Percentiles rank a stretch among this genome's conserved stretches.
Conservation (phyloP, 2,113 vertebrate species). For the Chaetura pelagica region DNA sequence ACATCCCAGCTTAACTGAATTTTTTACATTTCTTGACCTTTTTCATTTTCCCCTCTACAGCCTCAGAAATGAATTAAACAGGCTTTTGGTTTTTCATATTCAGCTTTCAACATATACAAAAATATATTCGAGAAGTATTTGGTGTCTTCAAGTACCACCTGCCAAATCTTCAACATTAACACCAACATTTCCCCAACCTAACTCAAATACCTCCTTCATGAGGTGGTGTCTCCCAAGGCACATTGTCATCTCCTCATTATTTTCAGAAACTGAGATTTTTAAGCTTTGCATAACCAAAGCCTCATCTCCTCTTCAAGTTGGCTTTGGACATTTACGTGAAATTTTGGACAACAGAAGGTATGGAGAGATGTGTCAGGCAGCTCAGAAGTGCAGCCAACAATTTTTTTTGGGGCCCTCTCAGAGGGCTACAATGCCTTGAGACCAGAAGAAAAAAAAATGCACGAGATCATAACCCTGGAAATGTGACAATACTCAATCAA, state of each 20-base stretch:
- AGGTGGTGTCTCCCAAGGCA: neutral
- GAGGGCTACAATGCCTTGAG: neutral
- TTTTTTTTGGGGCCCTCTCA: neutral
- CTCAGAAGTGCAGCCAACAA: neutral
- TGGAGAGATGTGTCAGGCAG: neutral
- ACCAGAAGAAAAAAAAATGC: neutral
- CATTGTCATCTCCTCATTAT: neutral
- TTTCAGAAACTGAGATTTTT: neutral
- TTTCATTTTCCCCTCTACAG: slow-evolving; percentile 20
- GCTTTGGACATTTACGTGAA: neutral
- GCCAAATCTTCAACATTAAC: neutral
- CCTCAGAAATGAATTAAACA: slow-evolving; percentile 37
- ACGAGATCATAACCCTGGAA: neutral
- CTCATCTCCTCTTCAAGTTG: neutral
- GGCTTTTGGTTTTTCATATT: slow-evolving; percentile 5
- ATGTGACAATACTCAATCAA: neutral
- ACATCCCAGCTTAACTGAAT: slow-evolving; percentile 13
- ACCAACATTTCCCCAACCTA: neutral
- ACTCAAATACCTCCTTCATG: neutral
- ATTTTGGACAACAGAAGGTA: neutral
- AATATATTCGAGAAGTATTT: neutral
- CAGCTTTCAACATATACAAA: slow-evolving; percentile 33
- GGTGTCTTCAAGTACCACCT: neutral
- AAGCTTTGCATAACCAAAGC: neutral
- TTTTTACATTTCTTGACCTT: slow-evolving; percentile 56